These are phyloP conservation scores for Drosophila truncata DNA, from an alignment of 1,140 invertebrate genomes.

Conservation along the genomic window DNA sequence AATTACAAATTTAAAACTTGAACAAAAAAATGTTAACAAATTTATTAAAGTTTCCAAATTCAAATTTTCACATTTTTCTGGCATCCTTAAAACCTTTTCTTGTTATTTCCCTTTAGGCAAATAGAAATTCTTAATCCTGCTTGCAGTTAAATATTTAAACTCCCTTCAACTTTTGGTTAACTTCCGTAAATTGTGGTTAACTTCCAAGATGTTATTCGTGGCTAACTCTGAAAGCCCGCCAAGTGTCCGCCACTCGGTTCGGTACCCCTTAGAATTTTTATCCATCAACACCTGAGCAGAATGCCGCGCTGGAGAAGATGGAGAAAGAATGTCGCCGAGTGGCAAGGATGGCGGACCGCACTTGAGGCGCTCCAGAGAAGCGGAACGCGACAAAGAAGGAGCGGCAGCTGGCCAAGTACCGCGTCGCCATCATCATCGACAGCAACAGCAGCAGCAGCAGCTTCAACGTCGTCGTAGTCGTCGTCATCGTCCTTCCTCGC, in stretches of 20 bases:
- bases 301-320: constrained; percentile 13
- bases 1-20: too few species aligned
- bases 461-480: not conserved
- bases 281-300: constrained; percentile 74
- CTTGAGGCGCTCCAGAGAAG: constrained; percentile 58
- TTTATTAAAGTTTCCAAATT: not conserved
- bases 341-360: constrained; percentile 54
- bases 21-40: not conserved
- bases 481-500: constrained; percentile 56
- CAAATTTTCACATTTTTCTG: not conserved
- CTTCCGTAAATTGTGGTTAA: constrained; percentile 18
- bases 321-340: constrained; percentile 44
- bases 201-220: constrained; percentile 23
- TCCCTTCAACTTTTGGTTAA: not conserved
- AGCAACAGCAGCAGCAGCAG: not conserved
- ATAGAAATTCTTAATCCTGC: not conserved
- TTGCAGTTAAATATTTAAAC: not conserved
- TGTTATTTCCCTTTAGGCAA: not conserved
- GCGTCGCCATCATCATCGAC: constrained; percentile 41
- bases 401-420: constrained; percentile 78
- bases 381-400: constrained; percentile 37
- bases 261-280: constrained; percentile 43
- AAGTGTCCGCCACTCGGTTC: constrained; percentile 46
- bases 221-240: constrained; percentile 28
- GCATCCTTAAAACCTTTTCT: too few species aligned